Evolutionary conservation across 2,888 invertebrate species (phyloP), one percentile per base, ranked within the genome.

Genomic region (Campoplex nolae): DNA sequence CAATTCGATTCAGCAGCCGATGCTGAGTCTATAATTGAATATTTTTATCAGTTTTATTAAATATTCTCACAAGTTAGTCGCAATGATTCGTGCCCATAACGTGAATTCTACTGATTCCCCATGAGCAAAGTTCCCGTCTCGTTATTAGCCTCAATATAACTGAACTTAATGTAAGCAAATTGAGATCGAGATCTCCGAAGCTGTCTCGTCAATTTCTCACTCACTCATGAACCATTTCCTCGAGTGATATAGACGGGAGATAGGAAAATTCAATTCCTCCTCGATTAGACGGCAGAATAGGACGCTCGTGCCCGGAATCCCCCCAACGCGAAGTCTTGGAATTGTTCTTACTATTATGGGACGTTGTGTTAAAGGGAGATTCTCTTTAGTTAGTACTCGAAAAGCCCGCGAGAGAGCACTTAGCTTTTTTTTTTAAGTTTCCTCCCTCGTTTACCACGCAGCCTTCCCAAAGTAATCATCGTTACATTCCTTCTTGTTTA

Each of bases 201-300:
- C 58, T 56, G 67, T 48, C 74, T 9, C 56, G 54, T 82, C 35
- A 28, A 28, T 78, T 78, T 78, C 67, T 71, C 82, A 77, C 81
- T 35, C 35, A n/a, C 32, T 65, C 32, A 1, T 62, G 62, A 71
- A 48, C 48, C n/a, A 71, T 80, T 80, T 56, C 56, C 71, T 62
- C 58, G 35, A 48, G 45, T 48, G 48, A 45, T 35, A 76, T 65
- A 86, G 86, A 85, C 81, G 88, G 87, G 88, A 89, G 88, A 84
- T 90, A 62, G 90, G 91, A 91, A 91, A 91, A 93, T 92, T 93
- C 91, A 92, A 92, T 92, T 92, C 89, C 83, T 78, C 90, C 89
- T 90, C 90, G 90, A 92, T 93, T 92, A 92, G 88, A 89, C 82
- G 76, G 82, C 89, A 88, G 90, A 89, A 90, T 90, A 84, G 90